Evolutionary conservation across 2,113 vertebrate species (phyloP).

Genomic region (Gnathonemus longibarbis): DNA sequence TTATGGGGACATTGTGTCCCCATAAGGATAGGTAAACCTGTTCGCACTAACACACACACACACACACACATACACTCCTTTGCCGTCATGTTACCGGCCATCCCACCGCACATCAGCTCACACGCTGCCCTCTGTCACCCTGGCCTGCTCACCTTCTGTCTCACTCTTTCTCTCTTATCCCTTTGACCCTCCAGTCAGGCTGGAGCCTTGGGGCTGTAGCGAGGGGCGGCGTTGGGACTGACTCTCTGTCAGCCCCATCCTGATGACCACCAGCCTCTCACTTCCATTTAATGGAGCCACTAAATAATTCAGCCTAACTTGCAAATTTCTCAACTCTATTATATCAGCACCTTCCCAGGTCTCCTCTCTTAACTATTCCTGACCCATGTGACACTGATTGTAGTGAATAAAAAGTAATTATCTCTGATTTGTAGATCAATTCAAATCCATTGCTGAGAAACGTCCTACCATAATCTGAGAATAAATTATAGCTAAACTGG

Average conservation of each 20-base stretch:
- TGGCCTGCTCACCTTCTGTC: background rate
- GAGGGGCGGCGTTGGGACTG: background rate
- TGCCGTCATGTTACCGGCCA: no score
- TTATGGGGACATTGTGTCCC: no score
- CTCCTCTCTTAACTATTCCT: background rate
- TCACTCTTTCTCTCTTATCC: background rate
- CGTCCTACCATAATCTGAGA: background rate
- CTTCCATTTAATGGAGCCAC: background rate
- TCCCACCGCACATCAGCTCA: no score
- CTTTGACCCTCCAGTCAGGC: background rate
- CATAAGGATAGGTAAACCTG: no score
- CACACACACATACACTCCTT: no score
- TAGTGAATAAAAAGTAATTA: background rate
- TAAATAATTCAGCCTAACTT: constrained; percentile 4
- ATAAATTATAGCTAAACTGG: background rate
- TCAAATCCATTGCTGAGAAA: background rate
- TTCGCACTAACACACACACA: no score
- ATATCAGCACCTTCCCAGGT: background rate
- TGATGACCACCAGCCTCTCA: background rate
- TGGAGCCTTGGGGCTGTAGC: background rate
- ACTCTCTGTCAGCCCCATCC: background rate
- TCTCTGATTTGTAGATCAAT: background rate
- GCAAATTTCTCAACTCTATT: background rate
- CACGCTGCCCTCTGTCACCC: background rate
- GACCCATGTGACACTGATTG: background rate